Conservation (phyloP, 2,113 vertebrate species). For the Mellivora capensis region DNA sequence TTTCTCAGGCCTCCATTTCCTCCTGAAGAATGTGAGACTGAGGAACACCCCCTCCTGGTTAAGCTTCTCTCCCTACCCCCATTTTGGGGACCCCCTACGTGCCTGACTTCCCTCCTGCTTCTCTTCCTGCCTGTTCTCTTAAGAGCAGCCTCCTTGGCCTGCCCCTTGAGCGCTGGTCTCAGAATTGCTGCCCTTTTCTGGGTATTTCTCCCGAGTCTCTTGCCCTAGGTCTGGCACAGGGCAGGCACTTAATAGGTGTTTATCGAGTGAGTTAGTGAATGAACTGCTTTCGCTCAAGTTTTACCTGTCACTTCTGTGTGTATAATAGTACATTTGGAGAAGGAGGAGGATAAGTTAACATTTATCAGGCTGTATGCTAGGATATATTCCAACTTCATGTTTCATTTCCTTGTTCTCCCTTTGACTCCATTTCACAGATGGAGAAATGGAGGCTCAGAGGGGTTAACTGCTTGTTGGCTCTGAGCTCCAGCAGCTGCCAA, state of each 20-base stretch:
- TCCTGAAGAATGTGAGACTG: background rate
- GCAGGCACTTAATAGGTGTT: background rate
- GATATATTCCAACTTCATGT: background rate
- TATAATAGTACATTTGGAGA: background rate
- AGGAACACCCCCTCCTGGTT: background rate
- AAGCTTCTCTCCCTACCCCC: background rate
- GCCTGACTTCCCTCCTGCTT: background rate
- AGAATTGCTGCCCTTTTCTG: background rate
- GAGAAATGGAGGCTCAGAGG: background rate
- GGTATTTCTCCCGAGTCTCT: background rate
- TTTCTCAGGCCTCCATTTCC: background rate
- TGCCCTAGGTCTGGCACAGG: background rate
- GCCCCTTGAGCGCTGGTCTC: background rate
- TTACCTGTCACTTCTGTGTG: background rate
- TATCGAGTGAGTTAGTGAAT: background rate
- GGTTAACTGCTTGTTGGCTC: background rate
- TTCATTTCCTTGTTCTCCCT: slow-evolving; percentile 6
- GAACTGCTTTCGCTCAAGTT: background rate
- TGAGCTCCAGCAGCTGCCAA: background rate
- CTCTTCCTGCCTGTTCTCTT: background rate
- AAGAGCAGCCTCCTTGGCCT: background rate
- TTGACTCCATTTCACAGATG: background rate
- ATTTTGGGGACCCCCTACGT: background rate
- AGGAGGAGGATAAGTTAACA: background rate
- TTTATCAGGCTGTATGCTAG: background rate